Evolutionary conservation across 1,140 invertebrate genomes (phyloP), one percentile per base, ranked within the genome.

Genomic region (Sycobia sp.): DNA sequence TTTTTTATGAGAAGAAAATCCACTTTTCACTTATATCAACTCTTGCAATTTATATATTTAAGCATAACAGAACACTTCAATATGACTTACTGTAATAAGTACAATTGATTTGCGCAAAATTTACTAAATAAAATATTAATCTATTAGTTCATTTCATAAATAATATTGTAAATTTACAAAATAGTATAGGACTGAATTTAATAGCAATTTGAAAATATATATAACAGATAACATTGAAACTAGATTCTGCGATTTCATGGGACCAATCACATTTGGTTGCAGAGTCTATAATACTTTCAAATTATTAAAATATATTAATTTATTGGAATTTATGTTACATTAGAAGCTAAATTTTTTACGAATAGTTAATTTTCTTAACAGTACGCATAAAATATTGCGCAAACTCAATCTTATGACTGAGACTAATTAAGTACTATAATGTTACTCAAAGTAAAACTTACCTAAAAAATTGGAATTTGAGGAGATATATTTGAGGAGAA

Each of bases 221-320:
- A 18, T 11, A 32, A 32, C 11, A 32, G 11, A 32, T 32, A 32
- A 32, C 29, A n/a, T 43, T 18, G 23, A 38, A 25, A 8, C 55
- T 60, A 47, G 53, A 73, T 73, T 69, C 65, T 71, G 65, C 66
- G 71, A 74, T 72, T 74, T 75, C 62, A 70, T 70, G 73, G 74
- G 74, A 75, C 73, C 73, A 76, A 76, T 63, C 9, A 60, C 29
- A 43, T 60, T 47, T 58, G 57, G 36, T 69, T 32, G 60, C 62
- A 62, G 65, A 43, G 16, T 43, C 39, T 46, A 32, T 23, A 54
- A n/a, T 27, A 9, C n/a, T 25, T 22, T 22, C 23, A 49, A 14
- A 27, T 23, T 7, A 27, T n/a, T n/a, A n/a, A n/a, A n/a, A n/a
- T n/a, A n/a, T n/a, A n/a, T n/a, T n/a, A 27, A 47, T 4, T 44